These are phyloP conservation scores for Xiphophorus maculatus DNA, from an alignment of 2,113 vertebrate species.

Conservation along the genomic window DNA sequence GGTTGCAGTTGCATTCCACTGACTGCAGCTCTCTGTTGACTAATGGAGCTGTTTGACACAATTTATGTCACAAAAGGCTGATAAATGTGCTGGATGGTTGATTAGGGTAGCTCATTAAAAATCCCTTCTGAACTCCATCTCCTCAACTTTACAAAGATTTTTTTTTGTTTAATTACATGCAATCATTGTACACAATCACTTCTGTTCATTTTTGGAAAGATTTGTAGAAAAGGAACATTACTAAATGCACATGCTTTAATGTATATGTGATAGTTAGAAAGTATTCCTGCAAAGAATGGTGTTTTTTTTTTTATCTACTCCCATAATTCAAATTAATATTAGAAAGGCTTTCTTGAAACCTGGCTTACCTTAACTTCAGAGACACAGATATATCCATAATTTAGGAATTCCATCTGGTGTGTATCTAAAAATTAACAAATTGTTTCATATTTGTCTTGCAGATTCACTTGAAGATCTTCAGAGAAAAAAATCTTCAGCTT, in stretches of 20 bases:
- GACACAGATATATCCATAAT: background rate
- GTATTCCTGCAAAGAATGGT: too few species aligned
- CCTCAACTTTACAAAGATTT: slow-evolving; percentile 15
- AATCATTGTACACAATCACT: slow-evolving; percentile 16
- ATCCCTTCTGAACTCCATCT: background rate
- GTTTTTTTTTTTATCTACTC: too few species aligned
- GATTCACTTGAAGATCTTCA: slow-evolving; percentile 72
- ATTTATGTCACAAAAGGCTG: slow-evolving; percentile 23
- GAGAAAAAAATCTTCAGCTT: slow-evolving; percentile 25
- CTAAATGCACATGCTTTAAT: too few species aligned
- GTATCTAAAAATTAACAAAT: slow-evolving; percentile 37
- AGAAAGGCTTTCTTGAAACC: too few species aligned
- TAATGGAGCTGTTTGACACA: slow-evolving; percentile 59
- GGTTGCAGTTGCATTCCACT: slow-evolving; percentile 42
- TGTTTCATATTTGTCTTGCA: slow-evolving; percentile 67
- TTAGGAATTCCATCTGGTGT: background rate
- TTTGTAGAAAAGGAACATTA: background rate
- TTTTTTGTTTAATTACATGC: slow-evolving; percentile 6
- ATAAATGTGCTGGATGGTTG: slow-evolving; percentile 42
- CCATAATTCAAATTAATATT: too few species aligned
- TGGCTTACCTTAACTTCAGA: background rate
- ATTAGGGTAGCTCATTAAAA: slow-evolving; percentile 3
- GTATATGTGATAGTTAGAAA: too few species aligned
- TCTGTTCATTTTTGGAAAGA: background rate
- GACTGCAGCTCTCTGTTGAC: slow-evolving; percentile 61